phyloP scores from a whole-genome alignment of 2,888 invertebrate species.

The Bugula neritina region DNA sequence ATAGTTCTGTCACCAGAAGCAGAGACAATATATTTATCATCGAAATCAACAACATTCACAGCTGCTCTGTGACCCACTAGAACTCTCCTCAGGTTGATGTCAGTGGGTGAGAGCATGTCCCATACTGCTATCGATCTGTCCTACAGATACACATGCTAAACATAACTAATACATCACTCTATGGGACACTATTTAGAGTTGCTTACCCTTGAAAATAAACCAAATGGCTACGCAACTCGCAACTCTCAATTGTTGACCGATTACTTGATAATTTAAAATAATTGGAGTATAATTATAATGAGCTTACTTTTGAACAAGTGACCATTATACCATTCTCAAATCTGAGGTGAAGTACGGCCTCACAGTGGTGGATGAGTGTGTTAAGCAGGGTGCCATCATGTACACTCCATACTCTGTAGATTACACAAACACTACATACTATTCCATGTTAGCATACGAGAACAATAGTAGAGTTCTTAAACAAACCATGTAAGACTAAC shows the following conservation, averaged over 20 bases:
- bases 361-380: slow-evolving; percentile 93
- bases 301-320: slow-evolving; percentile 84
- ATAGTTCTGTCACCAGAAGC: slow-evolving; percentile 95
- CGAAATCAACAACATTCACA: slow-evolving; percentile 96
- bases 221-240: too few relatives aligned
- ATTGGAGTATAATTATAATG: too few relatives aligned
- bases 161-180: too few relatives aligned
- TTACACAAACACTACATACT: background rate
- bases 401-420: slow-evolving; percentile 82
- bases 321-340: slow-evolving; percentile 99
- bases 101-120: slow-evolving; percentile 88
- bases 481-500: too few relatives aligned
- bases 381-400: slow-evolving; percentile 87
- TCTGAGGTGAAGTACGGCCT: slow-evolving; percentile 89
- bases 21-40: slow-evolving; percentile 94
- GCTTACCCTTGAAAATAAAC: too few relatives aligned
- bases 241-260: too few relatives aligned
- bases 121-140: slow-evolving; percentile 89
- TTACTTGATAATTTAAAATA: too few relatives aligned
- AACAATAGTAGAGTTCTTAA: background rate
- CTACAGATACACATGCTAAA: too few relatives aligned
- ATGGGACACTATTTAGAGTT: too few relatives aligned
- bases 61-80: slow-evolving; percentile 87
- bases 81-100: slow-evolving; percentile 68
- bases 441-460: background rate